Conservation (phyloP, 2,888 invertebrate species). For the Mimumesa dahlbomi region DNA sequence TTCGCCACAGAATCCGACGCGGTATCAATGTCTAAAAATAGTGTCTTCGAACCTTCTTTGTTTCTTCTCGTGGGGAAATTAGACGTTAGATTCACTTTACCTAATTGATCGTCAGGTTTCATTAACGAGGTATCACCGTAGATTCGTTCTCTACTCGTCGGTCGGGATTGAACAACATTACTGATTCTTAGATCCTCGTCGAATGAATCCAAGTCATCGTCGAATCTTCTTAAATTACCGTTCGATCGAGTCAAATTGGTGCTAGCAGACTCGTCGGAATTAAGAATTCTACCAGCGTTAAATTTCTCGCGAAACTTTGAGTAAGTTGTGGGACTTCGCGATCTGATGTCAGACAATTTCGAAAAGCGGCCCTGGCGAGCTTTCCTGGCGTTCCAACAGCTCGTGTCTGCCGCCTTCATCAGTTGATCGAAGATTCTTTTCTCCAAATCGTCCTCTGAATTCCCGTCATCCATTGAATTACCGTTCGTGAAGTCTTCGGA, state of each 20-base stretch:
- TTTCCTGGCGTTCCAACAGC: neutral
- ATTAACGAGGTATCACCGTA: neutral
- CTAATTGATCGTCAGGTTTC: neutral
- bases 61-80: slow-evolving; percentile 28
- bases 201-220: slow-evolving; percentile 7
- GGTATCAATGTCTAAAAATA: slow-evolving; percentile 39
- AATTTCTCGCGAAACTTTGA: slow-evolving; percentile 34
- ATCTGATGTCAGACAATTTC: slow-evolving; percentile 8
- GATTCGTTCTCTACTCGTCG: neutral
- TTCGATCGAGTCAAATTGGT: slow-evolving; percentile 1
- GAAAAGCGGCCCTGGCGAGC: slow-evolving; percentile 1
- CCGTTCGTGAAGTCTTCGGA: neutral
- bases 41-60: slow-evolving; percentile 8
- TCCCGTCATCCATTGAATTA: neutral
- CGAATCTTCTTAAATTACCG: no score
- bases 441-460: slow-evolving; percentile 42
- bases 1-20: slow-evolving; percentile 54
- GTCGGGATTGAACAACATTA: neutral
- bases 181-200: slow-evolving; percentile 7
- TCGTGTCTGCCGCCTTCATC: slow-evolving; percentile 49
- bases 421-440: slow-evolving; percentile 54
- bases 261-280: neutral
- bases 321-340: slow-evolving; percentile 26
- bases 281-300: slow-evolving; percentile 5
- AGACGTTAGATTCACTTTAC: no score